Evolutionary conservation across 2,113 vertebrate genomes (phyloP).

Genomic region (Progne subis): DNA sequence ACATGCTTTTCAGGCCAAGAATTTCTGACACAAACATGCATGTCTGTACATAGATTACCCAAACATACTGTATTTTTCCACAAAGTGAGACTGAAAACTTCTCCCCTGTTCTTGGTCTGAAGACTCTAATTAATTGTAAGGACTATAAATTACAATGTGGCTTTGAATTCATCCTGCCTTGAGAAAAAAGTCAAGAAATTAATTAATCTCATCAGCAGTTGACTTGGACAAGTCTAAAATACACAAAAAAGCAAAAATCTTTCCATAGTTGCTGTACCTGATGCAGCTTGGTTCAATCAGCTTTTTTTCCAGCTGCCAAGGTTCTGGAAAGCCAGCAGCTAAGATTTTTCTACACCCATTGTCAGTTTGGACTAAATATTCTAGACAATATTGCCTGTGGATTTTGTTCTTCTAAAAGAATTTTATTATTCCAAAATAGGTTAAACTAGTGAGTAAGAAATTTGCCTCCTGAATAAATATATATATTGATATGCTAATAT

Average conservation of each 20-base stretch:
- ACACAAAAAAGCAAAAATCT: not conserved
- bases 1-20: not conserved
- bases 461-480: not conserved
- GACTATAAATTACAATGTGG: not conserved
- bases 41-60: not conserved
- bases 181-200: not conserved
- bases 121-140: not conserved
- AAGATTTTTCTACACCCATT: not conserved
- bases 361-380: not conserved
- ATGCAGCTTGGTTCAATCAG: not conserved
- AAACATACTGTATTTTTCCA: not conserved
- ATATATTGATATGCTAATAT: not conserved
- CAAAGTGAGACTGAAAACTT: not conserved
- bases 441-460: not conserved
- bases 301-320: not conserved
- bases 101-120: not conserved
- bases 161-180: not conserved
- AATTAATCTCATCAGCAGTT: not conserved
- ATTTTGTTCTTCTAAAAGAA: not conserved
- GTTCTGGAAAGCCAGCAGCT: not conserved
- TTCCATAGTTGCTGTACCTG: not conserved
- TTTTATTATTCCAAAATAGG: not conserved
- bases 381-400: not conserved
- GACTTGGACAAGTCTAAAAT: not conserved
- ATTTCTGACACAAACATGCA: not conserved